phyloP scores from a whole-genome alignment of 1,140 invertebrate genomes.

The Euwallacea fornicatus region DNA sequence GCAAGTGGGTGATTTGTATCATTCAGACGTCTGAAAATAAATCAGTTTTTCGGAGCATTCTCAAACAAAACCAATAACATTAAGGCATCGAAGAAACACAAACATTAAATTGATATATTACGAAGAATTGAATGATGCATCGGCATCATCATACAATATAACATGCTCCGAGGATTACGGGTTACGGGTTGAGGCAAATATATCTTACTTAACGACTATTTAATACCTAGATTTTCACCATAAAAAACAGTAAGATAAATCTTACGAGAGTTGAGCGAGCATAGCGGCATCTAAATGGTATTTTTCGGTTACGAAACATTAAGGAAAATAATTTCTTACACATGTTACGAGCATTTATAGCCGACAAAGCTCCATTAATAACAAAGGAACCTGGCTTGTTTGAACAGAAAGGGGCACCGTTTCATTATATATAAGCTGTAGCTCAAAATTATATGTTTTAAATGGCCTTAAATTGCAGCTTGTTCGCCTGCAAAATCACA shows the following conservation, averaged over 20 bases:
- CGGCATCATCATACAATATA: constrained; percentile 6
- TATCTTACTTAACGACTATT: constrained; percentile 29
- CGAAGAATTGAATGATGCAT: background rate
- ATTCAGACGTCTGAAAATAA: constrained; percentile 2
- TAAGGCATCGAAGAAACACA: constrained; percentile 1
- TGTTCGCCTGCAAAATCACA: constrained; percentile 31
- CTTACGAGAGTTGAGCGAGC: constrained; percentile 5
- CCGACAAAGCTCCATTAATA: constrained; percentile 41
- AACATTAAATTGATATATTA: constrained; percentile 13
- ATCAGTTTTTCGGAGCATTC: constrained; percentile 10
- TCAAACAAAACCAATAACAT: constrained; percentile 5
- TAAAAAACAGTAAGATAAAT: constrained; percentile 32
- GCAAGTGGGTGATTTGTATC: too few species aligned
- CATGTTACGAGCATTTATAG: constrained; percentile 42
- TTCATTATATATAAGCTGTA: constrained; percentile 40
- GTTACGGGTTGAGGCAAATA: constrained; percentile 11
- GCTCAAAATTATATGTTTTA: constrained; percentile 38
- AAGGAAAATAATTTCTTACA: constrained; percentile 42
- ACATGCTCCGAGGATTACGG: constrained; percentile 3
- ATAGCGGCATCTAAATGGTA: constrained; percentile 24
- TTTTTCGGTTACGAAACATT: constrained; percentile 39
- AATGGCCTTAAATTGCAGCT: constrained; percentile 32
- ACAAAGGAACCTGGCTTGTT: constrained; percentile 40
- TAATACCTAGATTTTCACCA: constrained; percentile 21
- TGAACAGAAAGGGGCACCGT: constrained; percentile 38